A percentile compares a stretch with the other conserved stretches of the same genome.
These are phyloP conservation scores for Syndactyla subalaris DNA, from an alignment of 2,797 vertebrate species.

Conservation along the genomic window DNA sequence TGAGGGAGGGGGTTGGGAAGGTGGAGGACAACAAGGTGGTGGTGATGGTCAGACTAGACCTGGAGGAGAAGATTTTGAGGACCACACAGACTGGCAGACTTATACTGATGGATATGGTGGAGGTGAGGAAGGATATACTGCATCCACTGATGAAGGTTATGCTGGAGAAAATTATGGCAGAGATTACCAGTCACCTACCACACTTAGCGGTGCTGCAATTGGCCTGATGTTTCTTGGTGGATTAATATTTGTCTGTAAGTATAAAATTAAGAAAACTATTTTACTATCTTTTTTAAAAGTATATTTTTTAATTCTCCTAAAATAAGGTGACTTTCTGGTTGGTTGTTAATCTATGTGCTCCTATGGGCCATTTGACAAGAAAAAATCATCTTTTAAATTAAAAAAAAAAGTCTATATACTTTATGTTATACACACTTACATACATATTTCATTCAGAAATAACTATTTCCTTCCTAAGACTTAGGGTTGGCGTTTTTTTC, in stretches of 20 bases:
- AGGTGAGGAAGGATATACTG: accelerated
- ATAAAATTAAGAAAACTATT: background rate
- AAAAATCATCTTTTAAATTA: background rate
- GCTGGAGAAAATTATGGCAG: background rate
- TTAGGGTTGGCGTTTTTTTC: accelerated
- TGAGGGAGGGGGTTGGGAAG: background rate
- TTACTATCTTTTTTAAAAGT: background rate
- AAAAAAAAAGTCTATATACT: background rate
- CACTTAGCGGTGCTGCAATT: slow-evolving; percentile 74
- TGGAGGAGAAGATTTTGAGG: background rate
- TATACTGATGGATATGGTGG: accelerated
- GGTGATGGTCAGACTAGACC: background rate
- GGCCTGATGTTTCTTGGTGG: slow-evolving; percentile 80
- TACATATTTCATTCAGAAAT: background rate
- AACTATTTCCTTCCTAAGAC: background rate
- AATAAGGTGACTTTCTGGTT: background rate
- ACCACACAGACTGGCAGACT: background rate
- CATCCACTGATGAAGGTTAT: accelerated
- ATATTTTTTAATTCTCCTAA: background rate
- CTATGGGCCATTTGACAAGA: background rate
- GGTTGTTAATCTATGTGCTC: background rate
- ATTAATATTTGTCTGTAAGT: slow-evolving; percentile 81
- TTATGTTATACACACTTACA: background rate
- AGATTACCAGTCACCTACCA: background rate
- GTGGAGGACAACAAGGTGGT: background rate